phyloP scores from a whole-genome alignment of 2,797 vertebrate genomes.

The Denticeps clupeoides region DNA sequence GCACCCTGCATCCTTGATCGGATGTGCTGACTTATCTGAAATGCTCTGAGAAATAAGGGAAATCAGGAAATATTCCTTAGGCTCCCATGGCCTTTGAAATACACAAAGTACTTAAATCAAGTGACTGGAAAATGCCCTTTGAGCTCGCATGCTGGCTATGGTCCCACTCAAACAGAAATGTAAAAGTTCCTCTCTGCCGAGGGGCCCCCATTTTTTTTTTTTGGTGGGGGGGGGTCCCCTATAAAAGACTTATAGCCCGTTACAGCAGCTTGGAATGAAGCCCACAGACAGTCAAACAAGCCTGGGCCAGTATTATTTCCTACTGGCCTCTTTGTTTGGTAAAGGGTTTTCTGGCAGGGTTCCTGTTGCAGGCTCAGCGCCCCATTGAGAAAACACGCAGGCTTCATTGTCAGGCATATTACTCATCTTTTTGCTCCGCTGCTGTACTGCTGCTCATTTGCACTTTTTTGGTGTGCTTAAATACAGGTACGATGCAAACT shows the following conservation, averaged over 20 bases:
- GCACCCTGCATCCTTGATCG: not conserved
- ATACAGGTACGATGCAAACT: too few relatives aligned
- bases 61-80: slow-evolving; percentile 63
- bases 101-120: slow-evolving; percentile 60
- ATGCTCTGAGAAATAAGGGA: slow-evolving; percentile 47
- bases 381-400: slow-evolving; percentile 61
- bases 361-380: slow-evolving; percentile 50
- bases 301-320: slow-evolving; percentile 69
- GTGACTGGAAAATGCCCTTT: slow-evolving; percentile 84
- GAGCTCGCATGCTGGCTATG: slow-evolving; percentile 73
- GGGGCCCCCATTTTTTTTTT: too few relatives aligned
- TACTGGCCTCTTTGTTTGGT: slow-evolving; percentile 66
- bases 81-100: slow-evolving; percentile 62
- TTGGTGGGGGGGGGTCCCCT: slow-evolving; percentile 64
- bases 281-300: slow-evolving; percentile 72
- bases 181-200: slow-evolving; percentile 68
- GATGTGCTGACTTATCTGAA: not conserved
- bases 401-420: slow-evolving; percentile 29
- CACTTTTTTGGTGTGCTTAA: too few relatives aligned
- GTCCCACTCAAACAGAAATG: slow-evolving; percentile 78
- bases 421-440: slow-evolving; percentile 25
- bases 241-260: slow-evolving; percentile 66
- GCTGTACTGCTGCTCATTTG: too few relatives aligned
- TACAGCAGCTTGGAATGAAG: slow-evolving; percentile 73
- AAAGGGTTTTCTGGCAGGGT: slow-evolving; percentile 60